These are phyloP conservation scores for Xerus inauris DNA, from an alignment of 2,113 vertebrate genomes.

Conservation along the genomic window DNA sequence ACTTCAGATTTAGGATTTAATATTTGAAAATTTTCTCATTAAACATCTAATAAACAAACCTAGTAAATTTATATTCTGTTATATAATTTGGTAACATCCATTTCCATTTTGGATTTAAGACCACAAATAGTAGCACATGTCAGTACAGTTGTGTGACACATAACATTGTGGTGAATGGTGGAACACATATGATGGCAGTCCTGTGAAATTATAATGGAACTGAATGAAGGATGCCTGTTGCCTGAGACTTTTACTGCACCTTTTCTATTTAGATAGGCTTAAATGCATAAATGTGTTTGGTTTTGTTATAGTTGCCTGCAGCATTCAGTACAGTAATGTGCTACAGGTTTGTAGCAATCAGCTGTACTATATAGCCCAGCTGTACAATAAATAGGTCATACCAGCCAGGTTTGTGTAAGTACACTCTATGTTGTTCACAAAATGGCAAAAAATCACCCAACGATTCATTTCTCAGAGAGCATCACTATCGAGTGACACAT, in stretches of 20 bases:
- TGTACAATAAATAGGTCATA: too few species aligned
- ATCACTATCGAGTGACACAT: neutral
- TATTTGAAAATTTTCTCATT: constrained; percentile 12
- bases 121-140: neutral
- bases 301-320: neutral
- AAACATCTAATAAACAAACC: neutral
- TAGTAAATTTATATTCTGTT: neutral
- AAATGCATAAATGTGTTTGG: neutral
- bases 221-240: neutral
- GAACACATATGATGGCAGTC: too few species aligned
- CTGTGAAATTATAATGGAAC: neutral
- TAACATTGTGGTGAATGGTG: neutral
- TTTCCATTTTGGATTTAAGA: neutral
- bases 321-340: neutral
- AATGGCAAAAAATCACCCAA: neutral
- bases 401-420: neutral
- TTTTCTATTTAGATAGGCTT: neutral
- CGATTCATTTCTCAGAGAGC: neutral
- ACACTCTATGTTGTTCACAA: too few species aligned
- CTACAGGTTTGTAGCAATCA: neutral
- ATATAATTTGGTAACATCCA: neutral
- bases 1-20: neutral
- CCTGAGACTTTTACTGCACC: neutral
- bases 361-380: too few species aligned
- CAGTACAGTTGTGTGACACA: too few species aligned